A percentile compares a stretch with the other conserved stretches of the same genome.
Conservation (phyloP, 2,113 vertebrate species). For the Podocnemis expansa region DNA sequence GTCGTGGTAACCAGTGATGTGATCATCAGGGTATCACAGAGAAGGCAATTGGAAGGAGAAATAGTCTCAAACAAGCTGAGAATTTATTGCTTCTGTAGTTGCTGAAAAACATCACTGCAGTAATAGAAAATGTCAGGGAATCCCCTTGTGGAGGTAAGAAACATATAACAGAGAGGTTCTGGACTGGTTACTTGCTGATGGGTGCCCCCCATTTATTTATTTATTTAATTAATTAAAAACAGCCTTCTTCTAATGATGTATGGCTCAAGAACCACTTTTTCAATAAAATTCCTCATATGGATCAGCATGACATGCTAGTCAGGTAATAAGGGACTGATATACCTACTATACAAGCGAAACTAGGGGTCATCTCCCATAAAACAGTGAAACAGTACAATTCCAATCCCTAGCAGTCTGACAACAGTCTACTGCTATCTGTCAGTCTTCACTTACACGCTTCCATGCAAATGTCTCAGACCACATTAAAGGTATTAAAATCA, state of each 20-base stretch:
- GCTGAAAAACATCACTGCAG: background rate
- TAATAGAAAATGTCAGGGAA: conserved; percentile 16
- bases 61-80: background rate
- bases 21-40: conserved; percentile 41
- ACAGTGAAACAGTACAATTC: conserved; percentile 6
- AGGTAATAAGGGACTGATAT: background rate
- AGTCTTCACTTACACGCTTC: background rate
- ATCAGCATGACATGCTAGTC: background rate
- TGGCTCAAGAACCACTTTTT: conserved; percentile 9
- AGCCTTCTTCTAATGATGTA: background rate
- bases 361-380: background rate
- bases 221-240: no score
- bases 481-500: background rate
- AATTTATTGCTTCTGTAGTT: background rate
- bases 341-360: background rate
- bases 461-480: background rate
- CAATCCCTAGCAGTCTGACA: background rate
- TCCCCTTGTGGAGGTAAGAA: background rate
- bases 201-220: no score
- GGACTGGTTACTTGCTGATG: conserved; percentile 4
- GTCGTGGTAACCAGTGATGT: conserved; percentile 43
- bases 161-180: background rate
- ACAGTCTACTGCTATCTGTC: background rate
- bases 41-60: conserved; percentile 20
- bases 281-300: background rate